Evolutionary conservation across 2,888 invertebrate species (phyloP).

Genomic region (Eulithis testata): DNA sequence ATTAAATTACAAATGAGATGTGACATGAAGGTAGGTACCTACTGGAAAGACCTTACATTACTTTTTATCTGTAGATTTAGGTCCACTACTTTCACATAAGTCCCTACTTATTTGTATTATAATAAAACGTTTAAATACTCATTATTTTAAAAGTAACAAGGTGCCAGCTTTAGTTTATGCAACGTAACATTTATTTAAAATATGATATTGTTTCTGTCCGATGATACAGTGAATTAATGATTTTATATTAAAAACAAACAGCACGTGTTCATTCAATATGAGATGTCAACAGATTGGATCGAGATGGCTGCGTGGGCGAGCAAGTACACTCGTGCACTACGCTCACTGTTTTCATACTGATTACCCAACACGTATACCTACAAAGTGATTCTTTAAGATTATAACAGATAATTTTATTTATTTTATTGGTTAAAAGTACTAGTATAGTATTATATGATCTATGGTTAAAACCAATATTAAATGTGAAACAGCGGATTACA

Average conservation of each 20-base stretch:
- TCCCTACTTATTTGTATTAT: not conserved
- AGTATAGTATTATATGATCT: too few relatives aligned
- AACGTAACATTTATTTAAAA: slow-evolving; percentile 27
- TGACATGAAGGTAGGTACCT: too few relatives aligned
- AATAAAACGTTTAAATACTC: slow-evolving; percentile 10
- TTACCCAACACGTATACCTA: not conserved
- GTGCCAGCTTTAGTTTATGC: slow-evolving; percentile 13
- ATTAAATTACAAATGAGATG: too few relatives aligned
- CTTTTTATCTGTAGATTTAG: too few relatives aligned
- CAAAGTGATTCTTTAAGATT: not conserved
- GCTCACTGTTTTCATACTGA: slow-evolving; percentile 13
- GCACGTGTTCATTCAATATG: slow-evolving; percentile 66
- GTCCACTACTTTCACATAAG: too few relatives aligned
- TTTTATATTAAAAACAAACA: slow-evolving; percentile 68
- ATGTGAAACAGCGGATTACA: too few relatives aligned
- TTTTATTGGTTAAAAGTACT: not conserved
- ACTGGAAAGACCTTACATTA: too few relatives aligned
- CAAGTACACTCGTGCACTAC: slow-evolving; percentile 55
- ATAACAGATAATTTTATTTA: not conserved
- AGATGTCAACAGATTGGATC: slow-evolving; percentile 72
- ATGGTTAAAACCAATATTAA: too few relatives aligned
- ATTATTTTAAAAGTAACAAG: slow-evolving; percentile 9
- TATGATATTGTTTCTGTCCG: slow-evolving; percentile 39
- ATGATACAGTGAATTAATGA: slow-evolving; percentile 45
- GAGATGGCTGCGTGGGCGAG: slow-evolving; percentile 56